These are phyloP conservation scores for Capromys pilorides DNA, from an alignment of 2,797 vertebrate genomes.

Conservation along the genomic window DNA sequence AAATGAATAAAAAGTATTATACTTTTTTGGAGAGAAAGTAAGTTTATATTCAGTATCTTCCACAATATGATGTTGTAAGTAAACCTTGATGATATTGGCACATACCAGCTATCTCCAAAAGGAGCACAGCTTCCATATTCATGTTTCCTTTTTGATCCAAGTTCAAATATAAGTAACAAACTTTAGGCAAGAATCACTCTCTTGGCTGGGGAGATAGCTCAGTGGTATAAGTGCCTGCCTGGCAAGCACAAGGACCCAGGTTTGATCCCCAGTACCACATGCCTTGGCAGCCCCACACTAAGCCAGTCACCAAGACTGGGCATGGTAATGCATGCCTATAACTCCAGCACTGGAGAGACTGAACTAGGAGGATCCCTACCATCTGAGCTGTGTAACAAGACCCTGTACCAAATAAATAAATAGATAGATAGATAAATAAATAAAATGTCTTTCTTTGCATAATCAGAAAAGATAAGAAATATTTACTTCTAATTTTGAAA, in stretches of 20 bases:
- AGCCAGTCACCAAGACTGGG: too few relatives aligned
- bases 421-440: too few relatives aligned
- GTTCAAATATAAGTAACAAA: not conserved
- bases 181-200: not conserved
- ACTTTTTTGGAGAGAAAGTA: not conserved
- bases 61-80: not conserved
- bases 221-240: too few relatives aligned
- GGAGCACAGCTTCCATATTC: not conserved
- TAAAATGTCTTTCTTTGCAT: not conserved
- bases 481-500: not conserved
- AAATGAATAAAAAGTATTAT: not conserved
- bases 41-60: not conserved
- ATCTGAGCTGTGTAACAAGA: too few relatives aligned
- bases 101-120: not conserved
- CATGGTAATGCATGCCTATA: too few relatives aligned
- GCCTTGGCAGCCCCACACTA: too few relatives aligned
- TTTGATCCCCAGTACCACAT: too few relatives aligned
- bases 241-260: too few relatives aligned
- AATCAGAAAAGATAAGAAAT: not conserved
- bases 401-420: too few relatives aligned
- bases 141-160: not conserved
- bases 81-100: not conserved
- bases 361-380: too few relatives aligned
- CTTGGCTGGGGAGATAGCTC: too few relatives aligned
- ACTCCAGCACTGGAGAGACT: too few relatives aligned